Base-by-base conservation (phyloP, 1,140 invertebrate genomes). In the Euschistus heros region DNA sequence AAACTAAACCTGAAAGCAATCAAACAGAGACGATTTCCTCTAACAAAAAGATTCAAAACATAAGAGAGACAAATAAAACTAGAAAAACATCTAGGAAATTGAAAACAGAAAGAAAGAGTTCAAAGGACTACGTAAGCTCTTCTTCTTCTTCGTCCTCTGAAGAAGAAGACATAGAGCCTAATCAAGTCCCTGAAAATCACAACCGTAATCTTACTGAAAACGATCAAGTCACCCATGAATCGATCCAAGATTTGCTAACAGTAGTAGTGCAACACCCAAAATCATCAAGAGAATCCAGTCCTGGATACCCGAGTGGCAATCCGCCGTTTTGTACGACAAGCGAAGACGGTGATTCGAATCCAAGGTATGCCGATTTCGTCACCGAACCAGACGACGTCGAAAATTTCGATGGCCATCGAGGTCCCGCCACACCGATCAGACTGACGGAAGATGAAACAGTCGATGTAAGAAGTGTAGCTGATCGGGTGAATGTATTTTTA, bases 201-300 rank as follows among this genome's bases (percentile, higher is more conserved):
- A 22, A 22, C 47, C 6, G 5, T 13, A 52, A 52, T 42, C 30
- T 27, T 27, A 30, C 42, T 2, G 4, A 54, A 26, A 26, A 54
- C 8, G 15, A 22, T 54, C 18, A 17, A 6, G 4, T 54, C 1
- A 54, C 24, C 5, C 18, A 22, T 22, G 24, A 54, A 54, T 61
- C 65, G 73, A 77, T 71, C 78, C 62, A 69, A 59, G 68, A 70
- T 55, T 62, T 66, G 18, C 27, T 84, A 27, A 81, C 84, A 65
- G 82, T 86, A 66, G 77, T 81, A 64, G 75, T 83, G 24, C 81
- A 85, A 72, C 81, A 83, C 71, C 84, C 84, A 0, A 86, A 83
- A 74, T 86, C 85, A 60, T 86, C 85, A 0, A 72, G 85, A 46
- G 86, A 87, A 73, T 84, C 83, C 22, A 84, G 84, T 14, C 85